Evolutionary conservation across 2,797 vertebrate genomes (phyloP), one percentile per base, ranked within the genome.

Genomic region (Carapus acus): DNA sequence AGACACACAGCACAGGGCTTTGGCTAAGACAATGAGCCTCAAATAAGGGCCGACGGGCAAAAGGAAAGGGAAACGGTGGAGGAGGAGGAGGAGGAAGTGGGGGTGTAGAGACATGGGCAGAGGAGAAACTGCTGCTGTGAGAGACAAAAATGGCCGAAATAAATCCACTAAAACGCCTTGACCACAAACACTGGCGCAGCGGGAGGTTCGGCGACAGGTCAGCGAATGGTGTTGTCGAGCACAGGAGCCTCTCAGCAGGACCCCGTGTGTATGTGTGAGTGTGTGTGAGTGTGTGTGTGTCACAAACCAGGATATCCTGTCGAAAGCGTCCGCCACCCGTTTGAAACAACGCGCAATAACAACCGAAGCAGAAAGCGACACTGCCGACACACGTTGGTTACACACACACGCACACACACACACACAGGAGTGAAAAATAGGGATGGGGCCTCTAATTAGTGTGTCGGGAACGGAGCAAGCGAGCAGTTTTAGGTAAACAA

Each of bases 241-340:
- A 13, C 40, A 22, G 4, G 40, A 29, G 29, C 8, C 37, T 69
- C 50, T 55, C 24, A 36, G 22, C 23, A 15, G 39, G 52, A 48
- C 15, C 20, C 43, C 52, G 58, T 40, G 19, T 44, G 53, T 37
- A 12, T 13, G 46, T 72, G 31, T 52, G 43, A 34, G 52, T 49
- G 21, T 47, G 37, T 70, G 58, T 54, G 64, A 49, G 66, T 62
- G 84, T n/a, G n/a, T n/a, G n/a, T n/a, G n/a, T n/a, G n/a, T n/a
- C n/a, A n/a, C n/a, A n/a, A n/a, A 82, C 54, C 86, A 88, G 88
- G 88, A 90, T 85, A 86, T 90, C 87, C 88, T 89, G 88, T 88
- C 74, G 70, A 77, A 76, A 17, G 55, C 62, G 55, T 53, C 40
- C 45, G 62, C 52, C 48, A 57, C 37, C 55, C 43, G 21, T 48